Percentiles rank a stretch among this genome's conserved stretches.
Evolutionary conservation across 1,140 invertebrate genomes (phyloP).

Genomic region (Hypsibius dujardini): DNA sequence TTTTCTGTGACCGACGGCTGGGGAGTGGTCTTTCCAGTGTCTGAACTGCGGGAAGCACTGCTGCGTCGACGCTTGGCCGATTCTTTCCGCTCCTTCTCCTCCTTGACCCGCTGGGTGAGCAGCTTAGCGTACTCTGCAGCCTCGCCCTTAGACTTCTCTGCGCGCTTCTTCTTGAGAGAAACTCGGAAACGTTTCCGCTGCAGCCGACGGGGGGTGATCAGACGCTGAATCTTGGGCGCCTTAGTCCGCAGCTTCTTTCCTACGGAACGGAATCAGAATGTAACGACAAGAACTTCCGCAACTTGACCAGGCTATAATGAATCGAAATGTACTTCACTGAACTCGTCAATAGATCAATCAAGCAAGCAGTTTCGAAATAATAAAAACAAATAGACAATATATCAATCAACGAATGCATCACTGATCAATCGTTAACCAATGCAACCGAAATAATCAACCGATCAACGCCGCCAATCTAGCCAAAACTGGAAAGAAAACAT

Average conservation of each 20-base stretch:
- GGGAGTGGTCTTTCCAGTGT: conserved; percentile 1
- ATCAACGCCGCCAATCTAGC: too few species aligned
- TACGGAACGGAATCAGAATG: conserved; percentile 27
- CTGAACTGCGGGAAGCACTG: conserved; percentile 42
- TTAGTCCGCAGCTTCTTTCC: conserved; percentile 48
- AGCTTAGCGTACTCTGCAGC: conserved; percentile 87
- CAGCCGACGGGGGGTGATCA: conserved; percentile 81
- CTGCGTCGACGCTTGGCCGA: conserved; percentile 55
- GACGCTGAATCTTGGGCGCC: conserved; percentile 96
- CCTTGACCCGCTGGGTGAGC: conserved; percentile 84
- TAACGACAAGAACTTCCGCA: too few species aligned
- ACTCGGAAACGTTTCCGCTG: conserved; percentile 81
- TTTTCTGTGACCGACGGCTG: not conserved
- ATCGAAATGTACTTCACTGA: too few species aligned
- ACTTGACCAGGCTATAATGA: too few species aligned
- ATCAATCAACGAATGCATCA: too few species aligned
- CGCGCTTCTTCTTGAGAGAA: conserved; percentile 76
- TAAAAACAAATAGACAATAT: too few species aligned
- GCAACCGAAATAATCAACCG: not conserved
- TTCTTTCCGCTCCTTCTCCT: conserved; percentile 67
- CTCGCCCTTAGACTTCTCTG: conserved; percentile 63
- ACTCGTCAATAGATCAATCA: too few species aligned
- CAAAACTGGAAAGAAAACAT: conserved; percentile 16
- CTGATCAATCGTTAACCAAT: conserved; percentile 3
- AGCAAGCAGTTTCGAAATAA: too few species aligned